Percentiles rank a stretch among this genome's conserved stretches.
These are phyloP conservation scores for Gavialis gangeticus DNA, from an alignment of 2,113 vertebrate species.

Conservation along the genomic window DNA sequence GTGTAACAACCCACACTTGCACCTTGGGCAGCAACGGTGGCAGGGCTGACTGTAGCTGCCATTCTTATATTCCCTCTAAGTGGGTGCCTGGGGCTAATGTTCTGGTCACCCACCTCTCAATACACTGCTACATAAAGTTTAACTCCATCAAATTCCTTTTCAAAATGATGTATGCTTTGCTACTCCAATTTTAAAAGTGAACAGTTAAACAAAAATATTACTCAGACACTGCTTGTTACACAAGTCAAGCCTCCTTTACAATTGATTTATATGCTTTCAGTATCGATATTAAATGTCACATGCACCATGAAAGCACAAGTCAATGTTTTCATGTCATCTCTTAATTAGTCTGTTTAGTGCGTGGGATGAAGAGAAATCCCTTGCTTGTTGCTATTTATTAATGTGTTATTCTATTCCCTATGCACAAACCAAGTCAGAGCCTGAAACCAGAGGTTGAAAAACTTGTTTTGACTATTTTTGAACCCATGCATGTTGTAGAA, in stretches of 20 bases:
- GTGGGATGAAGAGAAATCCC: not conserved
- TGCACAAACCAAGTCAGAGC: not conserved
- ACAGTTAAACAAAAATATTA: not conserved
- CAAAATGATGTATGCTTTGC: not conserved
- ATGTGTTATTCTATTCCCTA: too few relatives aligned
- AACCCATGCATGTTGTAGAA: accelerated
- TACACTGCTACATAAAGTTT: too few relatives aligned
- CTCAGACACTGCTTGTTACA: too few relatives aligned
- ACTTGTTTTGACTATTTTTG: not conserved
- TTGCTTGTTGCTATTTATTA: not conserved
- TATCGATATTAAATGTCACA: not conserved
- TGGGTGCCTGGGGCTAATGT: too few relatives aligned
- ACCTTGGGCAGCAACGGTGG: too few relatives aligned
- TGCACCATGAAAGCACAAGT: accelerated
- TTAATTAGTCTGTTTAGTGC: not conserved
- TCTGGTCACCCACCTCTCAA: too few relatives aligned
- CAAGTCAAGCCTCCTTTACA: not conserved
- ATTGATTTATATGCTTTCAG: not conserved
- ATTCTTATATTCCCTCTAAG: too few relatives aligned
- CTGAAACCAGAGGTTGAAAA: not conserved
- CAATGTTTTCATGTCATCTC: not conserved
- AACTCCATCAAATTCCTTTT: not conserved
- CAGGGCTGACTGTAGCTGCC: too few relatives aligned
- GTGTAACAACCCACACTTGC: too few relatives aligned
- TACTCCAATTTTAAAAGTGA: not conserved